Evolutionary conservation across 2,113 vertebrate genomes (phyloP).

Genomic region (Vulpes vulpes): DNA sequence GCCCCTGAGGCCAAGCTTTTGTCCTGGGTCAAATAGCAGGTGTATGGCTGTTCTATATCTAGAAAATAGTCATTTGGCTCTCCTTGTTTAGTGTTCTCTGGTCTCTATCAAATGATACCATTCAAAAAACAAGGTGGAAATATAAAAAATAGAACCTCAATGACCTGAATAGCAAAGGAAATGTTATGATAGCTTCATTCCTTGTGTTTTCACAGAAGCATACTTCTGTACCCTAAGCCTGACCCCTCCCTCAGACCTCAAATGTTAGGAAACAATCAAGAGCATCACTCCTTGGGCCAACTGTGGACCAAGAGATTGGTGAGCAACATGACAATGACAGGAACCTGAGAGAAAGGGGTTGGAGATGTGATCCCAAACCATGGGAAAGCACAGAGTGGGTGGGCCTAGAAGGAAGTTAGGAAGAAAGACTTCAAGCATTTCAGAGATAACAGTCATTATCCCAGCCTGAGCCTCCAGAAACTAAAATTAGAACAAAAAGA

Average conservation of each 20-base stretch:
- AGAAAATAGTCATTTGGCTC: background rate
- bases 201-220: background rate
- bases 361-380: background rate
- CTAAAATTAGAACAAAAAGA: background rate
- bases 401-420: background rate
- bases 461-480: background rate
- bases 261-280: background rate
- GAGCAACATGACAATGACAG: fast-evolving
- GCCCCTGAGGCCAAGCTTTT: background rate
- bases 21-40: background rate
- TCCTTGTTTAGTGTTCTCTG: background rate
- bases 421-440: background rate
- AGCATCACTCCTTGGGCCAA: background rate
- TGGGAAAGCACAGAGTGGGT: background rate
- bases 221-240: background rate
- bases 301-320: background rate
- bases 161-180: background rate
- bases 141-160: background rate
- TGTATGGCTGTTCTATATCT: background rate
- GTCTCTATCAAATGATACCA: background rate
- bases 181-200: background rate
- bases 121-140: background rate
- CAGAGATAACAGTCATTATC: background rate
- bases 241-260: background rate
- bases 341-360: background rate